Evolutionary conservation across 2,888 invertebrate genomes (phyloP), one percentile per base, ranked within the genome.

Genomic region (Stenotaenia linearis): DNA sequence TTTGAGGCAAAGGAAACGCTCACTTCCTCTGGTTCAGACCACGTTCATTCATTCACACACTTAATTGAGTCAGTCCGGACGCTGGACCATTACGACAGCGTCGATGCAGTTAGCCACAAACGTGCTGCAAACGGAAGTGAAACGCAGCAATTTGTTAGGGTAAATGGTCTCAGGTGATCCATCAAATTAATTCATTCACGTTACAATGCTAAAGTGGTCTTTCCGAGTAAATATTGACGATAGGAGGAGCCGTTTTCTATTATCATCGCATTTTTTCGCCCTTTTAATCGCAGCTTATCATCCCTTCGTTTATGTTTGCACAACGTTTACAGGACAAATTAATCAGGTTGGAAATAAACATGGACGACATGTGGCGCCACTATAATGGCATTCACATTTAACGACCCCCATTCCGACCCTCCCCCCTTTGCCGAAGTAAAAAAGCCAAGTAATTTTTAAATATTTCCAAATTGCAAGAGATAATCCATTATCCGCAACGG

Each of bases 31-130:
- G n/a, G n/a, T 69, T 69, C 69, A 69, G 69, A 2, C 69, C 28
- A 28, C 25, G 69, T 69, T 69, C 69, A 69, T 69, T 69, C 69
- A 69, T 69, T 69, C 69, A 69, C 69, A 69, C 28, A 69, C 69
- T 69, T 69, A 69, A 69, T 69, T 69, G 69, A 69, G 69, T 69
- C 69, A 69, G 69, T 69, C 69, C 69, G 69, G 69, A 69, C 69
- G 28, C 69, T 25, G 69, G 69, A 69, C 69, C 25, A 69, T 69
- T 21, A 56, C 56, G 56, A 18, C 69, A 69, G 69, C 69, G 25
- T 28, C 69, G 15, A 69, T 15, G 69, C 69, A 28, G 50, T 18
- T 50, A 50, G n/a, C 50, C 18, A 50, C n/a, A 50, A 50, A 28
- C 28, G 69, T n/a, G 12, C 28, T 28, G 10, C 25, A 69, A 69